Evolutionary conservation across 2,797 vertebrate species (phyloP).

Genomic region (Poecilia wingei): DNA sequence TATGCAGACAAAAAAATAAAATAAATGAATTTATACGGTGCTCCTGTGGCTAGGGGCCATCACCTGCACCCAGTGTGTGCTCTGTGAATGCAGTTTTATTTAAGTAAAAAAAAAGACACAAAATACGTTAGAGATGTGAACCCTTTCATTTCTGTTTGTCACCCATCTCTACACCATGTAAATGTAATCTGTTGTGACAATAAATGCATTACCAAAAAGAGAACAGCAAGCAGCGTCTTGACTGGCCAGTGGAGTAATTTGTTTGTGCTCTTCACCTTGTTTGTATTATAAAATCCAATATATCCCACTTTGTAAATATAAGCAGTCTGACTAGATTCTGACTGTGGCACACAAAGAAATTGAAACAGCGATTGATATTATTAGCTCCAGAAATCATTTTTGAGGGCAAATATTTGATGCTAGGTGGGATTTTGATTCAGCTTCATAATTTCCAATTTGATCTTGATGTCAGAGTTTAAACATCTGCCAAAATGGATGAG

Average conservation of each 20-base stretch:
- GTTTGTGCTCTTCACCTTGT: conserved; percentile 19
- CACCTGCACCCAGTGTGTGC: conserved; percentile 66
- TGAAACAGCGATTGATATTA: conserved; percentile 6
- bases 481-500: not conserved
- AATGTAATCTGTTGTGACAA: conserved; percentile 95
- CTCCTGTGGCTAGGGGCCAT: conserved; percentile 52
- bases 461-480: not conserved
- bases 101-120: conserved; percentile 33
- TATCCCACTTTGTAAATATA: conserved; percentile 9
- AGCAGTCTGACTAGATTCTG: conserved; percentile 29
- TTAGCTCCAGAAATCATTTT: conserved; percentile 8
- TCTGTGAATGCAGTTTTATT: conserved; percentile 60
- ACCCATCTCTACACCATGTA: conserved; percentile 85
- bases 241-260: conserved; percentile 27
- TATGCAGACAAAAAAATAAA: conserved; percentile 17
- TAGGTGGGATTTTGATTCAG: not conserved
- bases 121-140: conserved; percentile 48
- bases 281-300: conserved; percentile 37
- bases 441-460: not conserved
- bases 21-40: conserved; percentile 28
- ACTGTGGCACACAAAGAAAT: conserved; percentile 21
- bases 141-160: conserved; percentile 77
- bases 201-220: conserved; percentile 86
- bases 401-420: conserved; percentile 4
- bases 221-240: conserved; percentile 37